phyloP scores from a whole-genome alignment of 2,113 vertebrate species.

The Platycercus adscitus region DNA sequence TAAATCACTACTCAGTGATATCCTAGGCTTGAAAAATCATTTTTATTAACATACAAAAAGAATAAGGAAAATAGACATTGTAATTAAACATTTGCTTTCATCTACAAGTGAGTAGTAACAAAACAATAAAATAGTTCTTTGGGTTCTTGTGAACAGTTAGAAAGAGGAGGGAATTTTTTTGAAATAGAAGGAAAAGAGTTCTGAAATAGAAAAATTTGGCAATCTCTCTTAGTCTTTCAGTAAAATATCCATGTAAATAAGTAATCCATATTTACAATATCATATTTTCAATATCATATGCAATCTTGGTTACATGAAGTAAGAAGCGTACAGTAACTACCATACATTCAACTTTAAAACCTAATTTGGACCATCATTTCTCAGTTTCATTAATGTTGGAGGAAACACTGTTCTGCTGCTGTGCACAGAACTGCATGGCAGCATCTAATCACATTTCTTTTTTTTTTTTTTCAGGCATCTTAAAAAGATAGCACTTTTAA shows the following conservation, averaged over 20 bases:
- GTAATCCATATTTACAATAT: conserved; percentile 43
- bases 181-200: not conserved
- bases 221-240: not conserved
- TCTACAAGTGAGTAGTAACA: conserved; percentile 31
- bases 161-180: conserved; percentile 22
- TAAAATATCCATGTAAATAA: conserved; percentile 28
- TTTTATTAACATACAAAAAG: conserved; percentile 71
- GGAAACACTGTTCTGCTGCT: not conserved
- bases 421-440: not conserved
- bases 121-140: conserved; percentile 41
- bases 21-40: conserved; percentile 44
- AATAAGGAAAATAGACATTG: conserved; percentile 48
- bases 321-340: not conserved
- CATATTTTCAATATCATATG: not conserved
- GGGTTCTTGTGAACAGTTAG: conserved; percentile 12
- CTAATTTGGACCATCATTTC: not conserved
- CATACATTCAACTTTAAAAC: conserved; percentile 9
- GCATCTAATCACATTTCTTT: not conserved
- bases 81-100: conserved; percentile 32
- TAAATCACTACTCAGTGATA: not conserved
- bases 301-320: not conserved
- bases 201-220: conserved; percentile 54
- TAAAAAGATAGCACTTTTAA: not conserved
- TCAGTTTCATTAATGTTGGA: not conserved
- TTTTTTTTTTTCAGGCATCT: not conserved